Evolutionary conservation across 1,140 invertebrate genomes (phyloP).

Genomic region (Drosophila nigromelanica): DNA sequence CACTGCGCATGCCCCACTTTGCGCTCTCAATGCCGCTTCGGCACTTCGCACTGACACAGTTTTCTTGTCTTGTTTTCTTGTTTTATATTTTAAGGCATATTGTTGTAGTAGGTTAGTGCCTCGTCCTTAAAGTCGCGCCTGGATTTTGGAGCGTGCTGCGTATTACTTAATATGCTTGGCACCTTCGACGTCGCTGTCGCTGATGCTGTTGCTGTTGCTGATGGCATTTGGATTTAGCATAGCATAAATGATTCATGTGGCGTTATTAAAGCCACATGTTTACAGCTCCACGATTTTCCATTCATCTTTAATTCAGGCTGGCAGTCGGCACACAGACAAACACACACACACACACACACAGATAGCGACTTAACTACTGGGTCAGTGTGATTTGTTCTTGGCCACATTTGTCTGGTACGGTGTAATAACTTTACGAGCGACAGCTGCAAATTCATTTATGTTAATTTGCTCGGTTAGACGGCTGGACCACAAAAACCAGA

Average conservation of each 20-base stretch:
- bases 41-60: conserved; percentile 65
- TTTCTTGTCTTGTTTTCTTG: conserved; percentile 27
- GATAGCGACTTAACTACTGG: conserved; percentile 63
- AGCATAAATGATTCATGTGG: conserved; percentile 77
- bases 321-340: neutral
- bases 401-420: conserved; percentile 64
- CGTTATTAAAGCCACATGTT: conserved; percentile 65
- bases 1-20: conserved; percentile 47
- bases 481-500: conserved; percentile 71
- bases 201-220: conserved; percentile 19
- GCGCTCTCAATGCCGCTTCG: conserved; percentile 36
- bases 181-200: conserved; percentile 51
- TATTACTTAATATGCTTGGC: conserved; percentile 77
- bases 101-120: conserved; percentile 80
- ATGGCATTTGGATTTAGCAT: conserved; percentile 58
- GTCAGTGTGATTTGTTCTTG: conserved; percentile 73
- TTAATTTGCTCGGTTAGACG: conserved; percentile 76
- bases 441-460: conserved; percentile 82
- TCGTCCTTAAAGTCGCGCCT: conserved; percentile 42
- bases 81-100: conserved; percentile 24
- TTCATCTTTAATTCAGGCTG: conserved; percentile 67
- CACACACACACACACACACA: conserved; percentile 14
- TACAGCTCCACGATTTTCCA: conserved; percentile 40
- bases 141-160: conserved; percentile 11
- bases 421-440: conserved; percentile 59